These are phyloP conservation scores for Maniola jurtina DNA, from an alignment of 1,140 invertebrate genomes.

Conservation along the genomic window DNA sequence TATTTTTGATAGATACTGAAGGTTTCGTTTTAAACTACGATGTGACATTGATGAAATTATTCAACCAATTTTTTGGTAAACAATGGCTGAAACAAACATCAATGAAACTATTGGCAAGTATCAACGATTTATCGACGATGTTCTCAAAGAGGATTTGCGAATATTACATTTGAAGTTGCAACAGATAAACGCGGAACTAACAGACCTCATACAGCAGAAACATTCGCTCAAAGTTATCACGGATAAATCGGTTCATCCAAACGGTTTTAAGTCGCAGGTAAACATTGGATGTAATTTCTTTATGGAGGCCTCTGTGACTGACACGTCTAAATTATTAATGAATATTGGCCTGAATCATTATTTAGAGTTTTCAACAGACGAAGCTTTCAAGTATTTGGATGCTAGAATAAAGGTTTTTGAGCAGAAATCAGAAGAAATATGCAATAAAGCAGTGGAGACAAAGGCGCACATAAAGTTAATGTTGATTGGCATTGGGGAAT, in stretches of 20 bases:
- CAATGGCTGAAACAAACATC: constrained; percentile 43
- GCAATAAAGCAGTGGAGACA: constrained; percentile 83
- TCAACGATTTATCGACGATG: constrained; percentile 81
- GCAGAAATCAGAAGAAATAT: constrained; percentile 80
- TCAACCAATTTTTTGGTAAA: constrained; percentile 3
- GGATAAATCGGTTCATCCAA: constrained; percentile 70
- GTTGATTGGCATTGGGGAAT: constrained; percentile 82
- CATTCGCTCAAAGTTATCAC: constrained; percentile 81
- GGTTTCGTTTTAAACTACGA: no score
- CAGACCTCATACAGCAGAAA: constrained; percentile 87
- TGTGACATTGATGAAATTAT: background rate
- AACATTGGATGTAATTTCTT: constrained; percentile 89
- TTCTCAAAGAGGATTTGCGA: constrained; percentile 82
- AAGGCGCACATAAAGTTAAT: constrained; percentile 91
- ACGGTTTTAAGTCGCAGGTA: constrained; percentile 88
- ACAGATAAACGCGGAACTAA: constrained; percentile 82
- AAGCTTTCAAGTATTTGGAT: constrained; percentile 86
- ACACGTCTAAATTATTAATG: constrained; percentile 85
- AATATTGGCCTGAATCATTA: constrained; percentile 87
- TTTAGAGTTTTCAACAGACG: constrained; percentile 85
- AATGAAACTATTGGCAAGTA: constrained; percentile 54
- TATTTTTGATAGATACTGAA: no score
- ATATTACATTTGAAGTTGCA: constrained; percentile 81
- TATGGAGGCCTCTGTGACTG: constrained; percentile 84
- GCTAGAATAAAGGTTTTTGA: constrained; percentile 84